phyloP scores from a whole-genome alignment of 2,797 vertebrate species.

The Cyclopterus lumpus region DNA sequence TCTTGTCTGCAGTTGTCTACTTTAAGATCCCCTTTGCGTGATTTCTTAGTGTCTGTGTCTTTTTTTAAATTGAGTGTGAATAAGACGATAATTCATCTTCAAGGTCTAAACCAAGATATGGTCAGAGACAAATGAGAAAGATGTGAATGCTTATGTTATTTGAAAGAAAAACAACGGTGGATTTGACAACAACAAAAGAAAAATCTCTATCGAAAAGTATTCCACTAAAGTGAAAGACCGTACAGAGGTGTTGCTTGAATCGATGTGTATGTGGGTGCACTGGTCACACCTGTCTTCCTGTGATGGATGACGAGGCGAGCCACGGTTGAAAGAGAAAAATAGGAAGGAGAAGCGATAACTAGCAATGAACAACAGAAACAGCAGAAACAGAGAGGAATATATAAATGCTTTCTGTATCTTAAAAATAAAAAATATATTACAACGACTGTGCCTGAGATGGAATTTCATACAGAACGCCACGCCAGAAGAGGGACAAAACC shows the following conservation, averaged over 20 bases:
- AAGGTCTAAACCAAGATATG: slow-evolving; percentile 11
- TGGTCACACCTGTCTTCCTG: slow-evolving; percentile 40
- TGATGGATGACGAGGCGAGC: slow-evolving; percentile 59
- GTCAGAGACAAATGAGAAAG: slow-evolving; percentile 5
- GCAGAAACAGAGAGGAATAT: slow-evolving; percentile 50
- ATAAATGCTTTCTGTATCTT: slow-evolving; percentile 43
- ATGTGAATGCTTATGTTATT: not conserved
- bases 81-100: not conserved
- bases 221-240: slow-evolving; percentile 13
- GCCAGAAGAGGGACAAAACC: slow-evolving; percentile 12
- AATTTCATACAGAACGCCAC: slow-evolving; percentile 36
- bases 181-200: not conserved
- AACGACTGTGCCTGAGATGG: slow-evolving; percentile 41
- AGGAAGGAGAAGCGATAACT: slow-evolving; percentile 56
- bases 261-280: slow-evolving; percentile 12
- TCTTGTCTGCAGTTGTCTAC: not conserved
- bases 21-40: slow-evolving; percentile 1
- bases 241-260: not conserved
- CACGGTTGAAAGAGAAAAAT: slow-evolving; percentile 54
- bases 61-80: slow-evolving; percentile 3
- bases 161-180: not conserved
- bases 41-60: not conserved
- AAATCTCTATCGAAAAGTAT: not conserved
- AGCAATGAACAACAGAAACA: slow-evolving; percentile 52
- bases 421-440: slow-evolving; percentile 49